A percentile compares a stretch with the other conserved stretches of the same genome.
Conservation (phyloP, 2,113 vertebrate genomes). For the Bambusicola thoracicus region DNA sequence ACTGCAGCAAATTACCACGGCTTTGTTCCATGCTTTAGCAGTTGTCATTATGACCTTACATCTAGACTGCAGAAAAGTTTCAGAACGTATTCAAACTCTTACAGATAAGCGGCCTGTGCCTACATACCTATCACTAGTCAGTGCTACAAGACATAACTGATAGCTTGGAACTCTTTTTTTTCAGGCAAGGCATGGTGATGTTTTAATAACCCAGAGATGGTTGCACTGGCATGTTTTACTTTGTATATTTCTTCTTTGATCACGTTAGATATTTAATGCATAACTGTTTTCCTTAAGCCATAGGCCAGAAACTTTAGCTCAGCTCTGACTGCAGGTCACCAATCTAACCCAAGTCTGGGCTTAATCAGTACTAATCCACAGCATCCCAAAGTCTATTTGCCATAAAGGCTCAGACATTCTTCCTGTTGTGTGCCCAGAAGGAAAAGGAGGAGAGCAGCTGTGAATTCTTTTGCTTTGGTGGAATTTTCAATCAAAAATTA, state of each 20-base stretch:
- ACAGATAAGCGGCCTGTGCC: neutral
- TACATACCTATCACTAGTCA: accelerated
- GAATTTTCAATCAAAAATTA: neutral
- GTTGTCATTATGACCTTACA: neutral
- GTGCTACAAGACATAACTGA: neutral
- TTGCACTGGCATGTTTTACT: neutral
- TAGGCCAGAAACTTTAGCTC: neutral
- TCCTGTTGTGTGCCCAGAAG: neutral
- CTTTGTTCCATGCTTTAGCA: neutral
- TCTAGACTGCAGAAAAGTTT: accelerated
- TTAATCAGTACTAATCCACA: neutral
- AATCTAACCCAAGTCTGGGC: neutral
- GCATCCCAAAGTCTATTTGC: neutral
- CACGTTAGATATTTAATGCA: neutral
- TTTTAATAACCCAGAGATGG: neutral
- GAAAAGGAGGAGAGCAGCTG: neutral
- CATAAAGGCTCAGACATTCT: neutral
- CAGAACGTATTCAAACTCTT: accelerated
- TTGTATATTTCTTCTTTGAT: neutral
- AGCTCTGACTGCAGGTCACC: neutral
- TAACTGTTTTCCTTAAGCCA: neutral
- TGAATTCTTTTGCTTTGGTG: neutral
- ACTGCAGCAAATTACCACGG: neutral
- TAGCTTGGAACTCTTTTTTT: accelerated
- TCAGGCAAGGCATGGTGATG: neutral